Evolutionary conservation across 2,797 vertebrate genomes (phyloP).

Genomic region (Falco cherrug): DNA sequence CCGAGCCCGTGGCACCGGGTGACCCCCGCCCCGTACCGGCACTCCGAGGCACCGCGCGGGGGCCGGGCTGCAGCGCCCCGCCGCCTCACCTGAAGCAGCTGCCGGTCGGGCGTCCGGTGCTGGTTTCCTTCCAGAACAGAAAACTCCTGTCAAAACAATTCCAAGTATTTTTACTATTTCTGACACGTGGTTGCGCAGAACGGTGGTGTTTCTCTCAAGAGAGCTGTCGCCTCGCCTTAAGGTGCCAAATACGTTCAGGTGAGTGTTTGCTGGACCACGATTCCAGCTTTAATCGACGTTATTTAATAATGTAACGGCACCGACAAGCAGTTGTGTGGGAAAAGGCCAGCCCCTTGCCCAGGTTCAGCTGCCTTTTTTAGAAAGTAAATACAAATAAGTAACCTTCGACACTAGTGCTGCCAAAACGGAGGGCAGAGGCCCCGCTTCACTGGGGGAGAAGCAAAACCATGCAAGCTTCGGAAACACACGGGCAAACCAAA

Average conservation of each 20-base stretch:
- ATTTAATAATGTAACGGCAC: neutral
- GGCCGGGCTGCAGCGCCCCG: neutral
- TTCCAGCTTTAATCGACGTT: rapidly evolving
- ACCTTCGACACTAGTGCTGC: neutral
- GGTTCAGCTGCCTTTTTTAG: no score
- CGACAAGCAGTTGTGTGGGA: rapidly evolving
- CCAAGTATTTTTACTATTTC: neutral
- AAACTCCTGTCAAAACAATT: neutral
- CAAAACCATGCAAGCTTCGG: neutral
- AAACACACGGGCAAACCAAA: rapidly evolving
- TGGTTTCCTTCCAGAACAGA: neutral
- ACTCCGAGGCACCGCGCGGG: neutral
- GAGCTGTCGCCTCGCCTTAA: neutral
- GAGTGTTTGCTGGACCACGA: no score
- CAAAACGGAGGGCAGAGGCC: neutral
- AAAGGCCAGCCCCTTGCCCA: rapidly evolving
- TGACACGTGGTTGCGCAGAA: neutral
- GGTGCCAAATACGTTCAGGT: rapidly evolving
- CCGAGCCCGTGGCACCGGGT: no score
- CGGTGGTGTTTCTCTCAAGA: neutral
- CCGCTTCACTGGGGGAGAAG: neutral
- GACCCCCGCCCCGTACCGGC: no score
- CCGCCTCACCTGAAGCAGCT: neutral
- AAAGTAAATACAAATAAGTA: neutral
- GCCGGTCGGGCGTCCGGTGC: neutral